phyloP scores from a whole-genome alignment of 2,888 invertebrate species.

The Pammene fasciana region DNA sequence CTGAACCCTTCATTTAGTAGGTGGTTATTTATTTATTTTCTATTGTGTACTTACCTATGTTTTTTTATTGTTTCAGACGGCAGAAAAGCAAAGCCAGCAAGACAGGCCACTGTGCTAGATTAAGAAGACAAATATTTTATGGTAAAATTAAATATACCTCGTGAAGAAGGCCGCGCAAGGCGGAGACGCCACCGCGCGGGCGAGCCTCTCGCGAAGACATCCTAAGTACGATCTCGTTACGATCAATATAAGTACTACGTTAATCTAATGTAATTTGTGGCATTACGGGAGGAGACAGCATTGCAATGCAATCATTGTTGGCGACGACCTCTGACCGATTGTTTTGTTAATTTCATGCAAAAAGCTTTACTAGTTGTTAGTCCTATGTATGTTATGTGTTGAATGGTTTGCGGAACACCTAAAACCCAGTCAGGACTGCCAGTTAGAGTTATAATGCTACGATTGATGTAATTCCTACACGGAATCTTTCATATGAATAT shows the following conservation, averaged over 20 bases:
- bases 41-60: slow-evolving; percentile 52
- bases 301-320: slow-evolving; percentile 75
- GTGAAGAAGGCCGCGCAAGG: slow-evolving; percentile 54
- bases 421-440: slow-evolving; percentile 43
- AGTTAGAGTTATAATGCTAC: slow-evolving; percentile 37
- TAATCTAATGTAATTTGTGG: slow-evolving; percentile 75
- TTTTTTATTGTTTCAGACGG: slow-evolving; percentile 84
- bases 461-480: slow-evolving; percentile 36
- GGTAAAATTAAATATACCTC: slow-evolving; percentile 74
- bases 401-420: slow-evolving; percentile 65
- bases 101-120: slow-evolving; percentile 82
- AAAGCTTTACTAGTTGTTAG: slow-evolving; percentile 81
- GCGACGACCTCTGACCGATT: slow-evolving; percentile 57
- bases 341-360: slow-evolving; percentile 80
- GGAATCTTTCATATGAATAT: slow-evolving; percentile 18
- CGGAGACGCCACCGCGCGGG: slow-evolving; percentile 42
- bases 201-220: slow-evolving; percentile 76
- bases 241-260: slow-evolving; percentile 74
- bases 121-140: slow-evolving; percentile 72
- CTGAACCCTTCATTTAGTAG: slow-evolving; percentile 50
- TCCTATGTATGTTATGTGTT: slow-evolving; percentile 72
- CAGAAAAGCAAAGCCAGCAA: slow-evolving; percentile 85
- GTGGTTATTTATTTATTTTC: slow-evolving; percentile 37
- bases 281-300: slow-evolving; percentile 76
- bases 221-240: slow-evolving; percentile 82